Percentiles rank a stretch among this genome's conserved stretches.
phyloP scores from a whole-genome alignment of 1,140 invertebrate species.

The silkworm (Bombyx mori) region ASM3026992v2 NC_085120.1:7809001-7809500 shows the following conservation, averaged over 20 bases:
- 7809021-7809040: neutral
- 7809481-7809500: no score
- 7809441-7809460: no score
- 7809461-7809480: no score
- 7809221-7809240: neutral
- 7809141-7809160: no score
- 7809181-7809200: neutral
- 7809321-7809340: no score
- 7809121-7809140: no score
- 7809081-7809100: neutral
- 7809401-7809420: no score
- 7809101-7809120: no score
- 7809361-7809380: no score
- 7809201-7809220: neutral
- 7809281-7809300: neutral
- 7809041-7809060: conserved; percentile 24
- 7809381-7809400: no score
- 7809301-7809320: neutral
- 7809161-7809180: neutral
- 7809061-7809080: conserved; percentile 20
- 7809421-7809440: no score
- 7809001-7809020: conserved; percentile 6
- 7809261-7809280: neutral
- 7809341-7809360: no score
- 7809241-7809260: neutral